Conservation (phyloP, 1,140 invertebrate species). For the Brachionus plicatilis region DNA sequence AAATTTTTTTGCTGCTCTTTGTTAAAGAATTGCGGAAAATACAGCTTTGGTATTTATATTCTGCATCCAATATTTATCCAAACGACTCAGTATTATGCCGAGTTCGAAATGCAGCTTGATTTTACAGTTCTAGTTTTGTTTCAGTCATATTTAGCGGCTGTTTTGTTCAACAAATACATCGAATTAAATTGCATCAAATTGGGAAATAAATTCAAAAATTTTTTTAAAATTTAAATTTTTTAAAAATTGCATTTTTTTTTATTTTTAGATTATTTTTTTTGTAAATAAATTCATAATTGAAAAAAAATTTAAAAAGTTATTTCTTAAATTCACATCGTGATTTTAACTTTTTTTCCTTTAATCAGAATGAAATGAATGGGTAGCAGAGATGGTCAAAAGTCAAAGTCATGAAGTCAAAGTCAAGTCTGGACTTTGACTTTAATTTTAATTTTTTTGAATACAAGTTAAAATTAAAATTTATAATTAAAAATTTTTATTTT, state of each 20-base stretch:
- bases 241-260: not conserved
- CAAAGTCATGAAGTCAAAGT: no score
- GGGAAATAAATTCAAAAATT: not conserved
- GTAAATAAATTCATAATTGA: not conserved
- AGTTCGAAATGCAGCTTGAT: conserved; percentile 2
- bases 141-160: not conserved
- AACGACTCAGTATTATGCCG: not conserved
- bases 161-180: not conserved
- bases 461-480: no score
- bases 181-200: not conserved
- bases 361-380: no score
- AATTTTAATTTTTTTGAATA: no score
- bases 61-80: conserved; percentile 34
- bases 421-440: no score
- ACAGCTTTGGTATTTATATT: conserved; percentile 3
- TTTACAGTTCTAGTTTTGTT: not conserved
- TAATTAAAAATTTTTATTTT: no score
- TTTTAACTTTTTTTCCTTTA: no score
- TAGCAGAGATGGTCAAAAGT: no score
- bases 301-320: not conserved
- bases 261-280: not conserved
- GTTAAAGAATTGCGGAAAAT: conserved; percentile 3
- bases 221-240: not conserved
- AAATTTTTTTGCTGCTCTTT: not conserved
- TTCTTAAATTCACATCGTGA: no score